phyloP scores from a whole-genome alignment of 1,140 invertebrate species.

The Chironomus striatipennis region DNA sequence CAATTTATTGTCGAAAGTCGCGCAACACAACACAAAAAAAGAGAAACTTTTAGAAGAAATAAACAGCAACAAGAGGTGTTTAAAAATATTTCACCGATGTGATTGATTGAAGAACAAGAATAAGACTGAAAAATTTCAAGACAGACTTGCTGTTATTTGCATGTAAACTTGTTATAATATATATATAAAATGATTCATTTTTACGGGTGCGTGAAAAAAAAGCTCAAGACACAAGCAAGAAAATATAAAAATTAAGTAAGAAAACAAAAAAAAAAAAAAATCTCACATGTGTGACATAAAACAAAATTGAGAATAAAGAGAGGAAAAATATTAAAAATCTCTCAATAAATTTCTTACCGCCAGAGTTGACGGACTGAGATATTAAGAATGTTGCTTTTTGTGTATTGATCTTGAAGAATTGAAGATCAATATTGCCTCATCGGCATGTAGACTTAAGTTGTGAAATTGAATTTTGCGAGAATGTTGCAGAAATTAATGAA shows the following conservation, averaged over 20 bases:
- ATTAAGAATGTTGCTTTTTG: too few species aligned
- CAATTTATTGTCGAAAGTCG: constrained; percentile 1
- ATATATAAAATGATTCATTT: constrained; percentile 15
- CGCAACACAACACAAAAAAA: not conserved
- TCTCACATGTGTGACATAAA: constrained; percentile 7
- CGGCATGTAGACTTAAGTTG: too few species aligned
- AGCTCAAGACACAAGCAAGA: not conserved
- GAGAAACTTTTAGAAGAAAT: not conserved
- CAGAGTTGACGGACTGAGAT: too few species aligned
- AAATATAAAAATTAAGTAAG: not conserved
- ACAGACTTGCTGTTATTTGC: not conserved
- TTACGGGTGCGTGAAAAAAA: constrained; percentile 5
- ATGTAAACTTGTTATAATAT: constrained; percentile 11
- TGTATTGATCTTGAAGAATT: too few species aligned
- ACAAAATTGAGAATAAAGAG: not conserved
- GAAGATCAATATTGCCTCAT: too few species aligned
- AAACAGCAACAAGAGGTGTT: too few species aligned
- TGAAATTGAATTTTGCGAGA: too few species aligned
- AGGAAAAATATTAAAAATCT: not conserved
- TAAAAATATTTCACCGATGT: not conserved
- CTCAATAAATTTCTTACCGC: not conserved
- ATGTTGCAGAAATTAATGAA: too few species aligned
- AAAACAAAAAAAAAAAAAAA: not conserved
- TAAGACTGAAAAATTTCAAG: not conserved
- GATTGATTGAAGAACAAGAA: constrained; percentile 13